phyloP scores from a whole-genome alignment of 2,797 vertebrate species.

The Rachycentron canadum region DNA sequence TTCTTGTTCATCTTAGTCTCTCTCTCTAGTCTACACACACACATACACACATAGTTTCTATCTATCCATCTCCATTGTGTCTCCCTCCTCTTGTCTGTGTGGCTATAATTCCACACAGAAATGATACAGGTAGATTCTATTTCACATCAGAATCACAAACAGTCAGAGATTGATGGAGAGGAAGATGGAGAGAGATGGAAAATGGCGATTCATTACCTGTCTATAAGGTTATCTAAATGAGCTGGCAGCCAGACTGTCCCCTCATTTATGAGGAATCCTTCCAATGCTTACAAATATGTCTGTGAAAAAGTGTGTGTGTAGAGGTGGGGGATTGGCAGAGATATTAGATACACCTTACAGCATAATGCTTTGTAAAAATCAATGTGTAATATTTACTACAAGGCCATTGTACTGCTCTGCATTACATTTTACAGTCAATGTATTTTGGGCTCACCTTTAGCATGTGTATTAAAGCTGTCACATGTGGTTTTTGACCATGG shows the following conservation, averaged over 20 bases:
- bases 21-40: neutral
- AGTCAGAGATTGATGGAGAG: slow-evolving; percentile 62
- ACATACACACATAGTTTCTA: neutral
- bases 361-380: slow-evolving; percentile 13
- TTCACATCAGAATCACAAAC: slow-evolving; percentile 67
- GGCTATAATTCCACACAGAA: slow-evolving; percentile 61
- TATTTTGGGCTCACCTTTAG: slow-evolving; percentile 3
- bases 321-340: neutral
- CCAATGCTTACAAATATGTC: slow-evolving; percentile 40
- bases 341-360: neutral
- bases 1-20: neutral
- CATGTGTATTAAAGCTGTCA: neutral
- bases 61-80: slow-evolving; percentile 52
- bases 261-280: slow-evolving; percentile 46
- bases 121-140: slow-evolving; percentile 68
- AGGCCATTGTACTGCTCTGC: neutral
- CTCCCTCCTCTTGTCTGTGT: slow-evolving; percentile 37
- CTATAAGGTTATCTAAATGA: slow-evolving; percentile 70
- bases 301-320: slow-evolving; percentile 3
- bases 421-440: slow-evolving; percentile 7
- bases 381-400: neutral
- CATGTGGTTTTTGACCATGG: neutral
- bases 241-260: slow-evolving; percentile 54
- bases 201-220: slow-evolving; percentile 67
- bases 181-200: slow-evolving; percentile 56